Evolutionary conservation across 2,888 invertebrate genomes (phyloP).

Genomic region (Stictocephala bisonia): DNA sequence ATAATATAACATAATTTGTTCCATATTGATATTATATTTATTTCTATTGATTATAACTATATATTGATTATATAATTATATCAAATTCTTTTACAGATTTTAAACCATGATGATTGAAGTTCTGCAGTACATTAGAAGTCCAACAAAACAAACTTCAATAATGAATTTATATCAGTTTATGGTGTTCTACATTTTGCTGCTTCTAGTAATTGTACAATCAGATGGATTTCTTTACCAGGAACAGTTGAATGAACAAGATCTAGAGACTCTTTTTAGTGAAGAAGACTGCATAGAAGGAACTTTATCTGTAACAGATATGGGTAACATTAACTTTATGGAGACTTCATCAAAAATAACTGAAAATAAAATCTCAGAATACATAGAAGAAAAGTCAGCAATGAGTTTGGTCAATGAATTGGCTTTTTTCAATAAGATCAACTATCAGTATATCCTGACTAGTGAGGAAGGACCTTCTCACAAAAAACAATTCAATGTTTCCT

Average conservation of each 20-base stretch:
- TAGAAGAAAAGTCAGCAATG: not conserved
- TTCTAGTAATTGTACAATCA: not conserved
- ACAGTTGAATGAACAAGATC: not conserved
- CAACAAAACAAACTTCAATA: not conserved
- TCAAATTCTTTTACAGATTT: no score
- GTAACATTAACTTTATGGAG: not conserved
- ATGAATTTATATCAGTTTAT: not conserved
- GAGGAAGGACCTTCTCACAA: constrained; percentile 24
- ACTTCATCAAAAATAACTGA: not conserved
- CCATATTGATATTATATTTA: no score
- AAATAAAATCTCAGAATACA: not conserved
- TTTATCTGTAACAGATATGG: constrained; percentile 1
- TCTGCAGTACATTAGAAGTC: no score
- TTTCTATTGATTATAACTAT: no score
- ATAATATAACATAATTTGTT: no score
- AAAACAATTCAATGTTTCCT: not conserved
- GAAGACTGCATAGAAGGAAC: constrained; percentile 29
- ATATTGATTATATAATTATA: no score
- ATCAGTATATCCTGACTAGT: not conserved
- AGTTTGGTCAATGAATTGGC: constrained; percentile 3
- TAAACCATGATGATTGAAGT: no score
- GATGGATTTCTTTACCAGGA: constrained; percentile 14
- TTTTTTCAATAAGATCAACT: not conserved
- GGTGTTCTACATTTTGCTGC: no score
- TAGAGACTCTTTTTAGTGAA: not conserved